A percentile compares a stretch with the other conserved stretches of the same genome.
These are phyloP conservation scores for Boulengeromyrus knoepffleri DNA, from an alignment of 2,113 vertebrate genomes.

Conservation along the genomic window DNA sequence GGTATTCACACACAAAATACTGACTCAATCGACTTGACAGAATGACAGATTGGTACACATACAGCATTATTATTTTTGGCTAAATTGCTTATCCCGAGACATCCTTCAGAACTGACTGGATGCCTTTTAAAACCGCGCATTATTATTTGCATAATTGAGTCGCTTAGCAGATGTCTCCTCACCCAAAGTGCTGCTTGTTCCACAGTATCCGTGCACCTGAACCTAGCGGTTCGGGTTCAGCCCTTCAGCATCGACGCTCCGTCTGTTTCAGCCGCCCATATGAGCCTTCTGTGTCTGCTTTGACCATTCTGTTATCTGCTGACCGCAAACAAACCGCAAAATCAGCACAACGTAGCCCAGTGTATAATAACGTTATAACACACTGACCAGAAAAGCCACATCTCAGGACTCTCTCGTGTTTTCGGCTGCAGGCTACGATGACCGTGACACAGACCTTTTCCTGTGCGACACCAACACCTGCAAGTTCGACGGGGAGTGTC, in stretches of 20 bases:
- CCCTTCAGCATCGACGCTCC: not conserved
- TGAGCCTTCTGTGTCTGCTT: too few species aligned
- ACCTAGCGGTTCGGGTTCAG: not conserved
- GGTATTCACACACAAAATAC: constrained; percentile 1
- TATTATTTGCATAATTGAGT: not conserved
- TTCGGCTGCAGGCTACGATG: constrained; percentile 85
- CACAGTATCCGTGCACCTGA: not conserved
- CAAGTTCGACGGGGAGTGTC: constrained; percentile 97
- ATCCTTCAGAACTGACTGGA: not conserved
- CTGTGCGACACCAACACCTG: constrained; percentile 97
- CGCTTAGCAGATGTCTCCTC: not conserved
- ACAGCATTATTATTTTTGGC: constrained; percentile 2
- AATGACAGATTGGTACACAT: constrained; percentile 9
- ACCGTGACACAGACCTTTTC: constrained; percentile 97
- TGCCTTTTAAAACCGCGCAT: not conserved
- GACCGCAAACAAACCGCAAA: not conserved
- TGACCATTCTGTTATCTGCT: not conserved
- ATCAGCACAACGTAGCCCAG: not conserved
- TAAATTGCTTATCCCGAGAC: not conserved
- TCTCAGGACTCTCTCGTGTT: constrained; percentile 24
- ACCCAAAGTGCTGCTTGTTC: not conserved
- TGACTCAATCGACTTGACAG: not conserved
- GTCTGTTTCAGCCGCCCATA: not conserved
- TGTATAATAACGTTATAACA: not conserved
- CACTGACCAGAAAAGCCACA: not conserved